Percentiles rank a stretch among this genome's conserved stretches.
Conservation (phyloP, 1,140 invertebrate species). For the Drosophila gunungcola region DNA sequence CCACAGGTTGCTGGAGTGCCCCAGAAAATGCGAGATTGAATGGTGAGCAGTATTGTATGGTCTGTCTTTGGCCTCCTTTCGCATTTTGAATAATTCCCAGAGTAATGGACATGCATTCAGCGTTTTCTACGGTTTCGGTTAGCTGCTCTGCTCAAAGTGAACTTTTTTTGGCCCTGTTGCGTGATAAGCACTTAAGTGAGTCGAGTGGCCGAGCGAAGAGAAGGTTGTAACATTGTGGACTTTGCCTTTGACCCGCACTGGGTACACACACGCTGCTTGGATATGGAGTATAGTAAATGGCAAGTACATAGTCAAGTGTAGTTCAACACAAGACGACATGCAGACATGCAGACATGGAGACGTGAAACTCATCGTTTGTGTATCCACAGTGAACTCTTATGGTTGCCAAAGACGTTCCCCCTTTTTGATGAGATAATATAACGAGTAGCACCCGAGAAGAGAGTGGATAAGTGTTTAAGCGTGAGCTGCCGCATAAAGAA, state of each 20-base stretch:
- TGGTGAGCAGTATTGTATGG: constrained; percentile 4
- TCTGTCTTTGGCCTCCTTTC: constrained; percentile 39
- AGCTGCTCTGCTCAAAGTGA: constrained; percentile 53
- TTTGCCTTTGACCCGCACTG: constrained; percentile 66
- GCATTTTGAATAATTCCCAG: constrained; percentile 37
- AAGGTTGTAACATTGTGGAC: constrained; percentile 67
- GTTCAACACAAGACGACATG: constrained; percentile 36
- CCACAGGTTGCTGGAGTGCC: constrained; percentile 77
- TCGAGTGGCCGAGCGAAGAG: constrained; percentile 20
- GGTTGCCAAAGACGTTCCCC: constrained; percentile 69
- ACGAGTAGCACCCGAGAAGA: constrained; percentile 61
- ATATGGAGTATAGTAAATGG: constrained; percentile 59
- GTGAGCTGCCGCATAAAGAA: constrained; percentile 75
- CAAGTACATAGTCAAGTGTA: constrained; percentile 63
- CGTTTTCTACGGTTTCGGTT: constrained; percentile 48
- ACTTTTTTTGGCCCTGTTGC: constrained; percentile 43
- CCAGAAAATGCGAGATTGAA: constrained; percentile 37
- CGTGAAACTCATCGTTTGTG: constrained; percentile 39
- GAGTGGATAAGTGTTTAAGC: constrained; percentile 83
- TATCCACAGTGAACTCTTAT: constrained; percentile 51
- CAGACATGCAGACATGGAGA: constrained; percentile 25
- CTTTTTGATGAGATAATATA: constrained; percentile 78
- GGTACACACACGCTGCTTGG: constrained; percentile 7
- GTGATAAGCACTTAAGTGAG: constrained; percentile 66
- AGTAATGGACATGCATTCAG: constrained; percentile 48